Evolutionary conservation across 2,113 vertebrate species (phyloP).

Genomic region (Scytalopus superciliaris): DNA sequence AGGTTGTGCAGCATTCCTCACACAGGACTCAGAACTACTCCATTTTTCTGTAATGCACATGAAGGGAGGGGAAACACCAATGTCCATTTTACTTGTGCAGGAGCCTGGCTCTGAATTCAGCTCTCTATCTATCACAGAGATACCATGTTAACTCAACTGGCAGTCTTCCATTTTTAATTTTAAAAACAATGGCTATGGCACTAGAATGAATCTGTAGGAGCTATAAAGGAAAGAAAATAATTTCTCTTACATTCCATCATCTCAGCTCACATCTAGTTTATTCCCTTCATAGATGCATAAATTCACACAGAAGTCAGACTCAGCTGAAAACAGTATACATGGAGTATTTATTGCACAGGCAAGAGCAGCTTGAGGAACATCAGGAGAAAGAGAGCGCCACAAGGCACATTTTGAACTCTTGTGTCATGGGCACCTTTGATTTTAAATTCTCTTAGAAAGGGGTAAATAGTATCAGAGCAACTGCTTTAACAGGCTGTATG

Average conservation of each 20-base stretch:
- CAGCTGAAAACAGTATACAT: conserved; percentile 49
- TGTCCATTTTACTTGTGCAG: not conserved
- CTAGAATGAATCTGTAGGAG: conserved; percentile 1
- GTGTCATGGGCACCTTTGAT: not conserved
- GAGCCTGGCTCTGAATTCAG: not conserved
- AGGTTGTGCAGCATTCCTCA: not conserved
- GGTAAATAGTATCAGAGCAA: not conserved
- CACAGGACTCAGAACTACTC: not conserved
- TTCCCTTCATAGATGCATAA: conserved; percentile 50
- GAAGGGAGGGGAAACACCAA: not conserved
- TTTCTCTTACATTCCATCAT: conserved; percentile 19
- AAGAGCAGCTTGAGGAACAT: conserved; percentile 20
- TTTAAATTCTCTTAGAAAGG: not conserved
- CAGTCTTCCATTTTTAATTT: conserved; percentile 13
- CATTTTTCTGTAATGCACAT: not conserved
- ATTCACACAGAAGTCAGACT: conserved; percentile 55
- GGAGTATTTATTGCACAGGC: conserved; percentile 39
- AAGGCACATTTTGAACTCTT: not conserved
- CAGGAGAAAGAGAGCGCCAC: not conserved
- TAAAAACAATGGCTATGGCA: not conserved
- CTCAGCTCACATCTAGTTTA: conserved; percentile 42
- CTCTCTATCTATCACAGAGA: not conserved
- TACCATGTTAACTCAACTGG: not conserved
- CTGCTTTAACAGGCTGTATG: not conserved
- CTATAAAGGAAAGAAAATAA: conserved; percentile 18